Evolutionary conservation across 2,113 vertebrate genomes (phyloP), one percentile per base, ranked within the genome.

Genomic region (Carassius carassius): DNA sequence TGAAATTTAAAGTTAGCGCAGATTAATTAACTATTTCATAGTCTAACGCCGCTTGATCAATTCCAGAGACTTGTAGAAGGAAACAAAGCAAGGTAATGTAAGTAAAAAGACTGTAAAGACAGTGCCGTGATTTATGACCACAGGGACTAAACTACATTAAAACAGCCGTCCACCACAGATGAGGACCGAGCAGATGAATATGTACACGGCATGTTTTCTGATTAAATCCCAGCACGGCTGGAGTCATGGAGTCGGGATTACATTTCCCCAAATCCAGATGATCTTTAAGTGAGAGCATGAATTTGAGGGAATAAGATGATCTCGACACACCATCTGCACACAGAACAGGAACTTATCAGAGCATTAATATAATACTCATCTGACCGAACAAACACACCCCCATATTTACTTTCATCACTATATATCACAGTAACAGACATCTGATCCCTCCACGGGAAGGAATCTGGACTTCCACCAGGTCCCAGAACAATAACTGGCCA

Each of bases 251-350:
- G 84, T 81, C 75, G 63, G 87, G 41, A 13, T 41, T 91, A 85
- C 80, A 76, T 44, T 84, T 86, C 37, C 73, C 75, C 88, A 89
- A 89, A 86, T 87, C 87, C 63, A 86, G 56, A 89, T 88, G 67
- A 84, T 89, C 81, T 92, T 90, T 58, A 69, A 85, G 88, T 32
- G 60, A 88, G 67, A 83, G 81, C 56, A 87, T 86, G 76, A 74
- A 86, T 85, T 81, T 86, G 21, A 89, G 86, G 54, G 29, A 88
- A 87, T 84, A 69, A 76, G 19, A 86, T 74, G 86, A n/a, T 89
- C 1, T 85, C 7, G 87, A 29, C 75, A 80, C 77, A 37, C 23
- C 60, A 87, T 60, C 63, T 85, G 78, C 49, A 79, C 16, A 69
- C 12, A 80, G 2, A 85, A 63, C 72, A 60, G 77, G 70, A 85